phyloP scores from a whole-genome alignment of 2,113 vertebrate genomes.

The Myiozetetes cayanensis region DNA sequence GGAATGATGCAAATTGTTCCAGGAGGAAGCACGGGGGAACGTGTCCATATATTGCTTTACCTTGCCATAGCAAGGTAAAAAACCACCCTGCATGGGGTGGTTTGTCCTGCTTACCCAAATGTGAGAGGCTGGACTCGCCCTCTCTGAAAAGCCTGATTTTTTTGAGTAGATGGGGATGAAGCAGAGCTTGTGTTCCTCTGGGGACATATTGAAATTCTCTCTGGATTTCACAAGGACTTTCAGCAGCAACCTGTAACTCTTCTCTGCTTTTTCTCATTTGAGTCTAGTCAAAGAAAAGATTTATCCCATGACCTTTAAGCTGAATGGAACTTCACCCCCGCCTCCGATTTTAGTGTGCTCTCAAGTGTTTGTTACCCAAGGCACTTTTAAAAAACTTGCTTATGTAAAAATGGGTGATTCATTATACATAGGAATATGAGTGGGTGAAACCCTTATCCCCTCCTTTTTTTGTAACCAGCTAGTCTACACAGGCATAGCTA shows the following conservation, averaged over 20 bases:
- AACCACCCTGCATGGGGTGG: not conserved
- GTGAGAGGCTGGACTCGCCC: not conserved
- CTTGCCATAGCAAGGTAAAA: not conserved
- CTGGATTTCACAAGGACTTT: not conserved
- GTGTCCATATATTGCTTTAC: not conserved
- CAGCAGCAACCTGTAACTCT: not conserved
- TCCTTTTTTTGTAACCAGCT: not conserved
- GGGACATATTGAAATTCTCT: not conserved
- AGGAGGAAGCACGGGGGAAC: not conserved
- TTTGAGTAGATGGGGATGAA: not conserved
- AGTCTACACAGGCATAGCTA: not conserved
- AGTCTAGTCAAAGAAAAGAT: not conserved
- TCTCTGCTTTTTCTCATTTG: not conserved
- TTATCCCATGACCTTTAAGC: not conserved
- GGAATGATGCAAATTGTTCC: constrained; percentile 26
- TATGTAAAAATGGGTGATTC: not conserved
- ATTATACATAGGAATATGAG: not conserved
- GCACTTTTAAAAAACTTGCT: not conserved
- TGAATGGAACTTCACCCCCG: not conserved
- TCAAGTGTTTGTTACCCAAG: not conserved
- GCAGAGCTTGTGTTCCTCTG: not conserved
- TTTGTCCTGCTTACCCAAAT: not conserved
- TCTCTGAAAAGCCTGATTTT: not conserved
- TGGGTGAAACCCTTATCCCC: not conserved
- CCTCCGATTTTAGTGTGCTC: not conserved